These are phyloP conservation scores for Herpetotheres cachinnans DNA, from an alignment of 2,113 vertebrate genomes.

Conservation along the genomic window DNA sequence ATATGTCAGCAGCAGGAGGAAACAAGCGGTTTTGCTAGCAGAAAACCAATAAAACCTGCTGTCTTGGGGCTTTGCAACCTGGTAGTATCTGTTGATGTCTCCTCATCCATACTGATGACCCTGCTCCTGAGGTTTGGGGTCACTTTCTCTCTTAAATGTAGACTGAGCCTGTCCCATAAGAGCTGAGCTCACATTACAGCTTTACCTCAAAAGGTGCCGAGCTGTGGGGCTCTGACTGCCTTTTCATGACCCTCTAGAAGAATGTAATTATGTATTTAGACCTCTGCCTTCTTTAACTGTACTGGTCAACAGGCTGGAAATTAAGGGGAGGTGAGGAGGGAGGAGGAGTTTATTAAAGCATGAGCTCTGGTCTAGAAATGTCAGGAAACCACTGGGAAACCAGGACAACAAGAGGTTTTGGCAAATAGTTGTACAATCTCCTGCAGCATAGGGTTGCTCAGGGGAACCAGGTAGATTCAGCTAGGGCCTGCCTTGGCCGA, in stretches of 20 bases:
- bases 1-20: not conserved
- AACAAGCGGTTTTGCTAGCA: not conserved
- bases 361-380: not conserved
- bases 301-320: not conserved
- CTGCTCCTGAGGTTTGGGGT: not conserved
- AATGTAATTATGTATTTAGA: no score
- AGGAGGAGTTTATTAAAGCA: not conserved
- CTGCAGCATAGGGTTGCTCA: rapidly evolving
- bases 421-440: not conserved
- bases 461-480: rapidly evolving
- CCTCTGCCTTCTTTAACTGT: not conserved
- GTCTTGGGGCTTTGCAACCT: not conserved
- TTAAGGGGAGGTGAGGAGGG: not conserved
- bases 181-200: not conserved
- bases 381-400: not conserved
- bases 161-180: not conserved
- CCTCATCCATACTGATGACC: not conserved
- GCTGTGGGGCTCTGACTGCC: not conserved
- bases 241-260: rapidly evolving
- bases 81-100: not conserved
- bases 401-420: not conserved
- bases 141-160: not conserved
- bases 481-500: not conserved
- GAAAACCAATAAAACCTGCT: not conserved
- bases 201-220: not conserved